A percentile compares a stretch with the other conserved stretches of the same genome.
phyloP scores from a whole-genome alignment of 2,888 invertebrate genomes.

The Gonocerus acuteangulatus region DNA sequence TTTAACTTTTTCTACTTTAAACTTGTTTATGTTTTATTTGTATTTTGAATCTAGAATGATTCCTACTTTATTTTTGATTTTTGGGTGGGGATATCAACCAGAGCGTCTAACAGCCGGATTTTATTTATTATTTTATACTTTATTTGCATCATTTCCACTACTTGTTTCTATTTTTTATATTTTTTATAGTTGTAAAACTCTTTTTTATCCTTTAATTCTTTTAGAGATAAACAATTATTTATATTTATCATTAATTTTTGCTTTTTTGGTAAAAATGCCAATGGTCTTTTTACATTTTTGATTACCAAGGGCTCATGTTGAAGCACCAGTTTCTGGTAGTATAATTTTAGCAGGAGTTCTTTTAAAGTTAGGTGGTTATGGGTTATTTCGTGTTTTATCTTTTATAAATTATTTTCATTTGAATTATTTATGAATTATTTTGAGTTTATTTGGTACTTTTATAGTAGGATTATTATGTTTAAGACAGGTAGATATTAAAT shows the following conservation, averaged over 20 bases:
- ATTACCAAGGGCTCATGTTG: slow-evolving; percentile 12
- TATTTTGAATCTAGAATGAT: slow-evolving; percentile 63
- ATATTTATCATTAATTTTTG: neutral
- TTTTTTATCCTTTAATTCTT: slow-evolving; percentile 44
- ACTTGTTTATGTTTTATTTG: slow-evolving; percentile 60
- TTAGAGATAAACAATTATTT: neutral
- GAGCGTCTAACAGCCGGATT: slow-evolving; percentile 59
- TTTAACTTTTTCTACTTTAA: slow-evolving; percentile 51
- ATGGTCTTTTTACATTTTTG: slow-evolving; percentile 12
- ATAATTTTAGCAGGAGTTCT: slow-evolving; percentile 5
- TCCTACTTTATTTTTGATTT: slow-evolving; percentile 59
- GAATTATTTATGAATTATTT: neutral
- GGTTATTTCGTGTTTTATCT: neutral
- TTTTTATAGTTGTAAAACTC: slow-evolving; percentile 37
- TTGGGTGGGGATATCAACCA: slow-evolving; percentile 60
- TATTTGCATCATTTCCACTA: slow-evolving; percentile 59
- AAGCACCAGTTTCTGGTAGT: slow-evolving; percentile 10
- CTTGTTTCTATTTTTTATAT: slow-evolving; percentile 52
- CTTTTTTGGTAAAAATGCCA: slow-evolving; percentile 10
- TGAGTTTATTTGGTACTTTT: neutral
- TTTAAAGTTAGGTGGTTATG: slow-evolving; percentile 1
- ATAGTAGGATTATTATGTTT: neutral
- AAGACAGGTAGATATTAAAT: slow-evolving; percentile 3
- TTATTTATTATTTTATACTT: slow-evolving; percentile 64
- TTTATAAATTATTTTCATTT: neutral